A percentile compares a stretch with the other conserved stretches of the same genome.
Conservation (phyloP, 2,797 vertebrate genomes). For the Pseudochromis fuscus region DNA sequence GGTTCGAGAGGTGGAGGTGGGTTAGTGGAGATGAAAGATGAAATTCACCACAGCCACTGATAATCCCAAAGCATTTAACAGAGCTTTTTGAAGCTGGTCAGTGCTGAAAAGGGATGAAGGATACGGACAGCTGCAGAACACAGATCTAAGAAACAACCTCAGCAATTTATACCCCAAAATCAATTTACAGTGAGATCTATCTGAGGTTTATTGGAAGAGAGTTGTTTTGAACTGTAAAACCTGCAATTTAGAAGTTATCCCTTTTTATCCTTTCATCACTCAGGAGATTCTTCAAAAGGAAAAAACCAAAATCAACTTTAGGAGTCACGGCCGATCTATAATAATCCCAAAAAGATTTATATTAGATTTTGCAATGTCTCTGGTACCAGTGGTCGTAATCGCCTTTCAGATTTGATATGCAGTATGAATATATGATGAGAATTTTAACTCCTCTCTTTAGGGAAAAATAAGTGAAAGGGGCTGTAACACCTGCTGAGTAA, state of each 20-base stretch:
- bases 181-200: slow-evolving; percentile 33
- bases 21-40: slow-evolving; percentile 42
- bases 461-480: slow-evolving; percentile 8
- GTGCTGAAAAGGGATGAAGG: slow-evolving; percentile 21
- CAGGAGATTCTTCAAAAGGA: slow-evolving; percentile 16
- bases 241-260: slow-evolving; percentile 16
- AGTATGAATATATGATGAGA: slow-evolving; percentile 16
- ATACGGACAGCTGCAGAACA: slow-evolving; percentile 29
- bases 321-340: neutral
- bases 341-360: slow-evolving; percentile 6
- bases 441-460: slow-evolving; percentile 4
- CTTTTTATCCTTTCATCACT: slow-evolving; percentile 25
- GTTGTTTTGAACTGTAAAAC: slow-evolving; percentile 23
- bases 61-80: slow-evolving; percentile 51
- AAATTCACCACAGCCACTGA: slow-evolving; percentile 45
- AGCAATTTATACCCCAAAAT: slow-evolving; percentile 46
- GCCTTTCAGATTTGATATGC: slow-evolving; percentile 5
- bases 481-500: slow-evolving; percentile 31
- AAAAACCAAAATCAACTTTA: neutral
- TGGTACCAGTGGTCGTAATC: neutral
- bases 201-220: slow-evolving; percentile 40
- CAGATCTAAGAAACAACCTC: slow-evolving; percentile 31
- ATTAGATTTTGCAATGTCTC: neutral
- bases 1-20: slow-evolving; percentile 28
- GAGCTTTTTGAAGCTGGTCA: slow-evolving; percentile 43